Base-by-base conservation (phyloP, 2,797 vertebrate species). In the Pitangus sulphuratus region DNA sequence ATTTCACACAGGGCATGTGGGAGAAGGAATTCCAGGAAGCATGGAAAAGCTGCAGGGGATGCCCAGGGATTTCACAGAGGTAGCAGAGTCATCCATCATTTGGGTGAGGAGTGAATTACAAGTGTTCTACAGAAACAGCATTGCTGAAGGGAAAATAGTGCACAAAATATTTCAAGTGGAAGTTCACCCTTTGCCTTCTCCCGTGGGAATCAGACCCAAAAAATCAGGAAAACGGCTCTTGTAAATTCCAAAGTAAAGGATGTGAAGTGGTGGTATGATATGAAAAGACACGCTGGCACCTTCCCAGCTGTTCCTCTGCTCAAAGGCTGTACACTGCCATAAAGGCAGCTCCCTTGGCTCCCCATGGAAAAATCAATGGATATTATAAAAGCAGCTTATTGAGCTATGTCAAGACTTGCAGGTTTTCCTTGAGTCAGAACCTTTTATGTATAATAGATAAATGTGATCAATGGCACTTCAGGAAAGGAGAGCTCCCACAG, bases 291-390 rank as follows among this genome's bases (percentile, higher is more conserved):
- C 1, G 6, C 76, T 86, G 85, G 57, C 83, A 47, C 65, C 65
- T 75, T 61, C 61, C 87, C 79, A 84, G 25, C 42, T 35, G 31
- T 11, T 40, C 15, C 18, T 64, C 48, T 77, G 47, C 74, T 61
- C 1, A 1, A 39, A 60, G 33, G 64, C 81, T 84, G 71, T 66
- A 30, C 75, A 50, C 4, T 78, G 75, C 39, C 68, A 31, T 17
- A 10, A 37, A 44, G 48, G 47, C 28, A 22, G 42, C 26, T 44
- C 57, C 8, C 4, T 37, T 57, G 75, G 42, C 45, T 95, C 69
- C 89, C 69, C 77, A 31, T 11, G 81, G 85, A 35, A 91, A 95
- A 95, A 95, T 93, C 80, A 76, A 84, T 90, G 74, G 47, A 65
- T 89, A 57, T 26, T 83, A 39, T 76, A 91, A 93, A 40, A 89